Evolutionary conservation across 2,888 invertebrate genomes (phyloP).

Genomic region (Hirudinaria manillensis): DNA sequence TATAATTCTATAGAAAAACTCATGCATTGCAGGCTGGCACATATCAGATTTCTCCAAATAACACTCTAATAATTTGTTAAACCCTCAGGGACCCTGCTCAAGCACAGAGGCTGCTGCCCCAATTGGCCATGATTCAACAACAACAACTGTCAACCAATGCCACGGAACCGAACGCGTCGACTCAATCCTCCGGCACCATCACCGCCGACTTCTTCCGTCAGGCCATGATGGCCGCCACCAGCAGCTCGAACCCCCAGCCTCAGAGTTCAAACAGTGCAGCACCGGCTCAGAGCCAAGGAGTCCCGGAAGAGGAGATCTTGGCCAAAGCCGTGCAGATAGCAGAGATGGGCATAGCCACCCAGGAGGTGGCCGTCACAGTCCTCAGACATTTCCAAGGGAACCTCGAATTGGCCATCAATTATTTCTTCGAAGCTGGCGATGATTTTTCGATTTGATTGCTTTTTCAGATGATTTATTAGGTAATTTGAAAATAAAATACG

Average conservation of each 20-base stretch:
- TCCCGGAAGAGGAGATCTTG: neutral
- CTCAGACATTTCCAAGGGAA: conserved; percentile 74
- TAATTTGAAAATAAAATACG: neutral
- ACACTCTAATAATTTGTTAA: no score
- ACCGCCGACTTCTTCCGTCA: conserved; percentile 34
- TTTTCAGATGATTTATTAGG: neutral
- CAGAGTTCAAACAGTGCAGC: neutral
- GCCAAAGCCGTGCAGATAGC: conserved; percentile 64
- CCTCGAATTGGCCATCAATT: conserved; percentile 81
- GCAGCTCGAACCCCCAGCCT: neutral
- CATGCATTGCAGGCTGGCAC: no score
- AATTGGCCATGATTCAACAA: neutral
- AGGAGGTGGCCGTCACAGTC: conserved; percentile 75
- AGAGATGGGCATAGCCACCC: conserved; percentile 82
- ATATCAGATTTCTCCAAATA: no score
- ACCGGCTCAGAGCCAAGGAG: neutral
- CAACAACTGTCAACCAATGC: neutral
- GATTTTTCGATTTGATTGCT: neutral
- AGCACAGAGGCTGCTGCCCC: no score
- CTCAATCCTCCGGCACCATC: conserved; percentile 11
- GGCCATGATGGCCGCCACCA: conserved; percentile 31
- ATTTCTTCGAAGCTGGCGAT: conserved; percentile 76
- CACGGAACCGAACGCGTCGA: neutral
- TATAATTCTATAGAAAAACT: no score
- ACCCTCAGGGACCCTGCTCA: no score